phyloP scores from a whole-genome alignment of 2,888 invertebrate genomes.

The Pristionchus arcanus region DNA sequence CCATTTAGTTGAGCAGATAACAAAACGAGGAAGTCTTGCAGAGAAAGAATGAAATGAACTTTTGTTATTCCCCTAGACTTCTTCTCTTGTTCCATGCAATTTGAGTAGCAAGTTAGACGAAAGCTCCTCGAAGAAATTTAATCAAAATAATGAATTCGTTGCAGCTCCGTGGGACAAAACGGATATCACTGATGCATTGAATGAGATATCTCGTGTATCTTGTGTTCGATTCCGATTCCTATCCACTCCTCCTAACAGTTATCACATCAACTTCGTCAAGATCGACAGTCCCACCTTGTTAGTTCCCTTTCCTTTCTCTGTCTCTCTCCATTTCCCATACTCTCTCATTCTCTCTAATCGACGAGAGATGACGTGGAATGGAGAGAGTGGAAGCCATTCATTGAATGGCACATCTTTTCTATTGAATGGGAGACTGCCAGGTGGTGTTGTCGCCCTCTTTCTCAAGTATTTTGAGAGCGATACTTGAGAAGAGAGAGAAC shows the following conservation, averaged over 20 bases:
- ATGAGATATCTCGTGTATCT: slow-evolving; percentile 51
- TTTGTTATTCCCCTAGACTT: neutral
- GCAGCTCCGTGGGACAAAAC: slow-evolving; percentile 60
- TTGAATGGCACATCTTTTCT: neutral
- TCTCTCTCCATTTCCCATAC: neutral
- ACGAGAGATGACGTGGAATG: neutral
- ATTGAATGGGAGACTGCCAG: neutral
- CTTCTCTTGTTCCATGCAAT: too few relatives aligned
- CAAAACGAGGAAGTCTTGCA: neutral
- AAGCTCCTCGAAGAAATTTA: neutral
- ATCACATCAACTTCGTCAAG: slow-evolving; percentile 69
- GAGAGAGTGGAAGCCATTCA: neutral
- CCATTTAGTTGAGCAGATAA: neutral
- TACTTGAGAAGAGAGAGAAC: neutral
- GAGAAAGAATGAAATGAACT: neutral
- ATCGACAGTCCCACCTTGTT: slow-evolving; percentile 59
- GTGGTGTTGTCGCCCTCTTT: neutral
- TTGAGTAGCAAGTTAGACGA: neutral
- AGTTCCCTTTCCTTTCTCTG: slow-evolving; percentile 7
- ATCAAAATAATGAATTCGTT: slow-evolving; percentile 14
- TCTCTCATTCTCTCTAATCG: neutral
- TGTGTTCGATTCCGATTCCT: slow-evolving; percentile 46
- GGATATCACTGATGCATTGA: slow-evolving; percentile 58
- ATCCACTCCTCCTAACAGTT: slow-evolving; percentile 41
- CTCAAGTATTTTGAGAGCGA: slow-evolving; percentile 41